Percentiles rank a stretch among this genome's conserved stretches.
phyloP scores from a whole-genome alignment of 2,888 invertebrate genomes.

The Timema cristinae region DNA sequence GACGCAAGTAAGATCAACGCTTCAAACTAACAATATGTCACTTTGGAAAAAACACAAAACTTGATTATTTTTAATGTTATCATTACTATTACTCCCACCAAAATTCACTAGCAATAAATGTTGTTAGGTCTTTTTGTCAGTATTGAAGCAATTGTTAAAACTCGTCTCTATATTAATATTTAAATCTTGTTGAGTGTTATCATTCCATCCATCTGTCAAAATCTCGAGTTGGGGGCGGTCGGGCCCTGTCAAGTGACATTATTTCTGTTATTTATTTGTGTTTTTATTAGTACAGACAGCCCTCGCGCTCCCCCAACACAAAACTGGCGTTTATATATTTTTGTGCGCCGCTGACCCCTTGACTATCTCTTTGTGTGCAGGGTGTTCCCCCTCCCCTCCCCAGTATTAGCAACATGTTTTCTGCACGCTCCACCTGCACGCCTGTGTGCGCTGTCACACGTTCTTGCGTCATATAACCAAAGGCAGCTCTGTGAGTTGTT shows the following conservation, averaged over 20 bases:
- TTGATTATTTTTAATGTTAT: constrained; percentile 19
- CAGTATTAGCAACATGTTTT: too few species aligned
- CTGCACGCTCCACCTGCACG: too few species aligned
- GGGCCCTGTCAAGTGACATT: constrained; percentile 8
- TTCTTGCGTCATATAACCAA: too few species aligned
- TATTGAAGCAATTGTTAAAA: constrained; percentile 40
- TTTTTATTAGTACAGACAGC: constrained; percentile 10
- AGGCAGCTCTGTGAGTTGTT: too few species aligned
- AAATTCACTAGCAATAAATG: constrained; percentile 52
- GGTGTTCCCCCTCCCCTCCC: too few species aligned
- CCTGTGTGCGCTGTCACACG: too few species aligned
- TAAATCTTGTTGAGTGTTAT: constrained; percentile 31
- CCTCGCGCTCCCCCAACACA: too few species aligned
- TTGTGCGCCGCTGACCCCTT: too few species aligned
- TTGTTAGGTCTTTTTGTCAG: constrained; percentile 45
- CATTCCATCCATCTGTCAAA: constrained; percentile 35
- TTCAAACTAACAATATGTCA: too few species aligned
- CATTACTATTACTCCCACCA: constrained; percentile 25
- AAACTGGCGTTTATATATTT: too few species aligned
- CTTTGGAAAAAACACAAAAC: constrained; percentile 13
- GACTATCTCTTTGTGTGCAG: too few species aligned
- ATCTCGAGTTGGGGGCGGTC: constrained; percentile 7
- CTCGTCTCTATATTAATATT: constrained; percentile 28
- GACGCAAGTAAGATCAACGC: too few species aligned
- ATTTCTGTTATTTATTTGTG: constrained; percentile 10